Evolutionary conservation across 2,888 invertebrate genomes (phyloP), one percentile per base, ranked within the genome.

Genomic region (Brachylomia viminalis): DNA sequence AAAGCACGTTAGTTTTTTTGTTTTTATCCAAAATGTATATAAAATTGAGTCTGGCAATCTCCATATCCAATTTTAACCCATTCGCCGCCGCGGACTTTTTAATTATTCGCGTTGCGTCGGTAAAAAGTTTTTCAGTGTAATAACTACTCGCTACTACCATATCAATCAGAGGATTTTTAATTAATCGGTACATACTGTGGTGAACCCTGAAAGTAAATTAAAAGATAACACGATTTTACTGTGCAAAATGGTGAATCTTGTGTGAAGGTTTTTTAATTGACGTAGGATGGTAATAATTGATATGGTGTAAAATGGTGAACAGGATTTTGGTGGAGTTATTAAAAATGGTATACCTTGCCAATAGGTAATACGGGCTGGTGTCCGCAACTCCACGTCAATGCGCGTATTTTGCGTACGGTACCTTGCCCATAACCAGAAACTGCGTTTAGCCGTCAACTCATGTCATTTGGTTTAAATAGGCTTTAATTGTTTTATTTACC

Each of bases 21-120:
- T 62, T 33, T 42, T 47, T 23, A 20, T 11, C 20, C 8, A 71
- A 84, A 78, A 75, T 72, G 13, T 67, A 42, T 54, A 79, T n/a
- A 10, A 61, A 78, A 72, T 62, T 68, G 54, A 33, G 56, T 15
- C 52, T 27, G 45, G n/a, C 71, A 81, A 85, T 85, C 71, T 83
- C 56, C 83, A 75, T 77, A 83, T 77, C 71, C 76, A 79, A 83
- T 80, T 83, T 83, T 27, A 81, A 75, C 73, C 67, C 78, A 23
- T 70, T 78, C 73, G 47, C 64, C 38, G 38, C 76, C 54, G 64
- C 38, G 47, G 61, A 71, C 20, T 70, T 83, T 82, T 83, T 61
- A 76, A 81, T 70, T 70, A 81, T 58, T 47, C 33, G 59, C 17
- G 45, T n/a, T 30, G 68, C 13, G 52, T 13, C 58, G 7, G 30